Evolutionary conservation across 2,888 invertebrate species (phyloP).

Genomic region (Tetragnatha montana): DNA sequence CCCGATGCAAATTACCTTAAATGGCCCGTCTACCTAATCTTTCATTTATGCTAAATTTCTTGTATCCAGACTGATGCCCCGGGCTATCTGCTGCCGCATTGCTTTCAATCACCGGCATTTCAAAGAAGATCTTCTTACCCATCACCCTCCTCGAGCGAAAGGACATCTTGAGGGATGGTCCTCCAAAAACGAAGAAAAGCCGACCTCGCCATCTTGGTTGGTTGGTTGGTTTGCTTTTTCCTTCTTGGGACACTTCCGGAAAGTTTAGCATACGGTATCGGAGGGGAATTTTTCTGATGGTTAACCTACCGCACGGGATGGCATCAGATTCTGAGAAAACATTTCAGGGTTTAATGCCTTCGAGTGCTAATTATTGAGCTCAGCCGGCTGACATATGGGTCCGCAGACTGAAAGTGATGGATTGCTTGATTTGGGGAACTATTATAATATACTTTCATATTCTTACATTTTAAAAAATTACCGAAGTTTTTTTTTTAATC

Average conservation of each 20-base stretch:
- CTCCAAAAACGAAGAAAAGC: background rate
- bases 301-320: no score
- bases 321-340: no score
- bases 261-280: background rate
- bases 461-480: no score
- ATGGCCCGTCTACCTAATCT: background rate
- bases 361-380: no score
- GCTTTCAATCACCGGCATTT: background rate
- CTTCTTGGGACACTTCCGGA: background rate
- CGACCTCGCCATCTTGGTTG: background rate
- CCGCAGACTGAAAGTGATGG: no score
- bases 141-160: constrained; percentile 11
- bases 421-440: no score
- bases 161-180: background rate
- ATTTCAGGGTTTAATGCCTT: no score
- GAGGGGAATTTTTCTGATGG: no score
- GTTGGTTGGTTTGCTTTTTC: background rate
- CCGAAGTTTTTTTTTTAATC: no score
- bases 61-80: background rate
- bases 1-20: background rate
- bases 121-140: background rate
- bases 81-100: background rate
- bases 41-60: constrained; percentile 13
- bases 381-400: no score
- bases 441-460: no score